Evolutionary conservation across 2,113 vertebrate genomes (phyloP).

Genomic region (Hippocampus comes): DNA sequence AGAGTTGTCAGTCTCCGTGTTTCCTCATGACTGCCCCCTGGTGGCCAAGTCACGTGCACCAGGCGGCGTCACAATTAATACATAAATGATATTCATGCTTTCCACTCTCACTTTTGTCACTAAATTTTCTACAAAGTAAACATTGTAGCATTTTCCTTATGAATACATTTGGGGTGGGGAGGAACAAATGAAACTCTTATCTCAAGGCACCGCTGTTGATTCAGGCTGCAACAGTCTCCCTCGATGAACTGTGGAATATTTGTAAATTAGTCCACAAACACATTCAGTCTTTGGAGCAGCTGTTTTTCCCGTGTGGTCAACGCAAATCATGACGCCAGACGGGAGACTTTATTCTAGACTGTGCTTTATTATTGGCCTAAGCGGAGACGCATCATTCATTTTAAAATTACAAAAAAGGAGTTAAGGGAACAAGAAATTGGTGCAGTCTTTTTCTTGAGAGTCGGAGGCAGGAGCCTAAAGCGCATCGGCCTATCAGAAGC

Average conservation of each 20-base stretch:
- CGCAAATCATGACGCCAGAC: constrained; percentile 59
- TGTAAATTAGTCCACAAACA: not conserved
- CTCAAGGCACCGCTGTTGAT: not conserved
- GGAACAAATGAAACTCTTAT: not conserved
- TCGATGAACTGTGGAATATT: not conserved
- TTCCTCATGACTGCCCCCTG: not conserved
- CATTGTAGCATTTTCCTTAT: too few species aligned
- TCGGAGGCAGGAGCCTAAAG: constrained; percentile 78
- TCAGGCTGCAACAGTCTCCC: not conserved
- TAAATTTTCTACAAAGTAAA: too few species aligned
- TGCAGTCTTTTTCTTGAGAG: constrained; percentile 86
- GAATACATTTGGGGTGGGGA: not conserved
- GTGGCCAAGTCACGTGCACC: not conserved
- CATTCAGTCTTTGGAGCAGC: not conserved
- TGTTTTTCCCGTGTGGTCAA: not conserved
- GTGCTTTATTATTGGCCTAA: constrained; percentile 99
- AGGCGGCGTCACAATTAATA: not conserved
- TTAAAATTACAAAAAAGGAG: constrained; percentile 96
- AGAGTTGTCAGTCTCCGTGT: not conserved
- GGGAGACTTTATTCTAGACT: constrained; percentile 86
- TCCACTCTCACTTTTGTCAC: too few species aligned
- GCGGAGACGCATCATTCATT: constrained; percentile 99
- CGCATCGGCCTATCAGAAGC: constrained; percentile 82
- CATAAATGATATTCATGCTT: too few species aligned
- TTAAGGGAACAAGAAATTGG: constrained; percentile 89